phyloP scores from a whole-genome alignment of 2,113 vertebrate genomes.

The Cynocephalus volans region DNA sequence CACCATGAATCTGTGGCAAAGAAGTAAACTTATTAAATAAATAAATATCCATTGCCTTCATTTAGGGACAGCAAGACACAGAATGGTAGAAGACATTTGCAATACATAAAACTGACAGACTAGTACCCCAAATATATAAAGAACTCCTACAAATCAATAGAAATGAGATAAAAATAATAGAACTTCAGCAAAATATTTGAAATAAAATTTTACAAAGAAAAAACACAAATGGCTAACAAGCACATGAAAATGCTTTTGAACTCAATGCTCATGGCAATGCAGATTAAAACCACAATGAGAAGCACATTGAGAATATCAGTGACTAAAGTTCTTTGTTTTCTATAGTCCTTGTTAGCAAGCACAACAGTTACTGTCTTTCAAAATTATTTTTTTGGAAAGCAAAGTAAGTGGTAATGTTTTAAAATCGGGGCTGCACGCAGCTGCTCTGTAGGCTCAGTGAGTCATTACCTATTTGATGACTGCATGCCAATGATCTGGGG shows the following conservation, averaged over 20 bases:
- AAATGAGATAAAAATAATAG: not conserved
- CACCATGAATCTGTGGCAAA: not conserved
- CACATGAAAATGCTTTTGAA: not conserved
- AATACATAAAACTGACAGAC: not conserved
- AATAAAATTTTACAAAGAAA: not conserved
- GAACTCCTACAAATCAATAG: not conserved
- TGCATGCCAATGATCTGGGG: not conserved
- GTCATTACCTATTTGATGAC: not conserved
- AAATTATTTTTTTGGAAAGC: not conserved
- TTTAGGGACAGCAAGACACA: not conserved
- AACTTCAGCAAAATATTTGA: conserved; percentile 31
- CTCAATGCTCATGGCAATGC: not conserved
- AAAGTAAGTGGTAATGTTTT: not conserved
- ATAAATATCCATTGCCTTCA: not conserved
- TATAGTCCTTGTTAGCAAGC: not conserved
- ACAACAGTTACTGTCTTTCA: not conserved
- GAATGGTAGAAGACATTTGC: not conserved
- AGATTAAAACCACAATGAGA: not conserved
- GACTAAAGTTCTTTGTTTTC: conserved; percentile 7
- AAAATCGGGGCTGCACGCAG: not conserved
- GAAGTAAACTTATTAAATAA: conserved; percentile 29
- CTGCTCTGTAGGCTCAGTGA: not conserved
- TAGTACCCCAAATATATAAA: not conserved
- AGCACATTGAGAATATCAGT: not conserved
- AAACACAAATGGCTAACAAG: not conserved